Conservation (phyloP, 2,797 vertebrate genomes). For the Halcyon leucocephala region DNA sequence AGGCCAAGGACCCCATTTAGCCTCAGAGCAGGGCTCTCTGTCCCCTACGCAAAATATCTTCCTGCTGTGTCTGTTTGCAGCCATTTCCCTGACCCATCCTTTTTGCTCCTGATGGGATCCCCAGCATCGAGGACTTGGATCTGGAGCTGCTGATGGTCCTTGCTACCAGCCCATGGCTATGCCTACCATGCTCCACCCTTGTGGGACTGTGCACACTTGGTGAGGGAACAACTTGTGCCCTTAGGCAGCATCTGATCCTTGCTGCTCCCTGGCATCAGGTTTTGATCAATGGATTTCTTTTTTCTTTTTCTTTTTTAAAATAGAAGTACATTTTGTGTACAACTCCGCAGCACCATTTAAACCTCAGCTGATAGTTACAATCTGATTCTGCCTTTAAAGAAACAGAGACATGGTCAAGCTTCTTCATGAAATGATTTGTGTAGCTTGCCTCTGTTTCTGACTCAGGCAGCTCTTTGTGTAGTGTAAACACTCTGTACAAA, state of each 20-base stretch:
- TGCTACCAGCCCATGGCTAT: not conserved
- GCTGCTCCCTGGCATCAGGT: no score
- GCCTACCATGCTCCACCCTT: rapidly evolving
- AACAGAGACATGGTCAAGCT: not conserved
- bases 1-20: not conserved
- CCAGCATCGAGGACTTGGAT: rapidly evolving
- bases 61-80: not conserved
- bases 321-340: no score
- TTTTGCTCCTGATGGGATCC: not conserved
- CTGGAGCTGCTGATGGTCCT: not conserved
- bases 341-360: not conserved
- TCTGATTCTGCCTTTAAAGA: not conserved
- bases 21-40: not conserved
- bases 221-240: not conserved
- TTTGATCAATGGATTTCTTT: no score
- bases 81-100: not conserved
- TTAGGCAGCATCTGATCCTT: not conserved
- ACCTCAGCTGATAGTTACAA: not conserved
- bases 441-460: not conserved
- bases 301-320: no score
- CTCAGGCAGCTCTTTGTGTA: not conserved
- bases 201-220: rapidly evolving
- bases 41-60: not conserved
- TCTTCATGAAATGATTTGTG: not conserved
- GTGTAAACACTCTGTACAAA: not conserved